Percentiles rank a stretch among this genome's conserved stretches.
Evolutionary conservation across 2,888 invertebrate species (phyloP).

Genomic region (Yponomeuta plumbellus): DNA sequence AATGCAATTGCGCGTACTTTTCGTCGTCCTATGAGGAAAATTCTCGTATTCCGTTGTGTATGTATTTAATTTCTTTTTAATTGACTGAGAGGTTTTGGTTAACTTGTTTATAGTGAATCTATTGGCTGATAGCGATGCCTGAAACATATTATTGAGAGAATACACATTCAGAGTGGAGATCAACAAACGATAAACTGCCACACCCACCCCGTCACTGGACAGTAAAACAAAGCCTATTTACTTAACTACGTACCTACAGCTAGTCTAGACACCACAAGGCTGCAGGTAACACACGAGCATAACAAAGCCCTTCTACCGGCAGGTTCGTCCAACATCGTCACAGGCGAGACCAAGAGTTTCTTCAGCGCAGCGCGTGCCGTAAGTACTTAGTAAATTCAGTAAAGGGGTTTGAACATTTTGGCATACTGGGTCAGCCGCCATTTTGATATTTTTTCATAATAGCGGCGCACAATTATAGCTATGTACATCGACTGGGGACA

Average conservation of each 20-base stretch:
- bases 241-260: neutral
- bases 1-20: too few relatives aligned
- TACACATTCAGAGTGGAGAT: neutral
- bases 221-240: neutral
- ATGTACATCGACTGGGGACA: too few relatives aligned
- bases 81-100: too few relatives aligned
- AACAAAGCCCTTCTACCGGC: constrained; percentile 40
- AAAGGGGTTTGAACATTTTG: too few relatives aligned
- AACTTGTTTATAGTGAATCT: too few relatives aligned
- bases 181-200: neutral
- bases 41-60: too few relatives aligned
- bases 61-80: too few relatives aligned
- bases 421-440: too few relatives aligned
- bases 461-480: too few relatives aligned
- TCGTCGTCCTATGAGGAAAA: too few relatives aligned
- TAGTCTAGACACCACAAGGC: neutral
- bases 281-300: constrained; percentile 4
- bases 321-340: constrained; percentile 91
- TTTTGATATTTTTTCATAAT: too few relatives aligned
- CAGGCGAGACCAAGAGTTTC: constrained; percentile 93
- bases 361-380: constrained; percentile 93
- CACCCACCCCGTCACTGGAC: neutral
- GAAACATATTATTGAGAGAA: neutral
- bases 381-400: constrained; percentile 75
- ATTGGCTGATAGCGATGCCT: too few relatives aligned